Evolutionary conservation across 2,888 invertebrate species (phyloP).

Genomic region (Cryptocephalus moraei): DNA sequence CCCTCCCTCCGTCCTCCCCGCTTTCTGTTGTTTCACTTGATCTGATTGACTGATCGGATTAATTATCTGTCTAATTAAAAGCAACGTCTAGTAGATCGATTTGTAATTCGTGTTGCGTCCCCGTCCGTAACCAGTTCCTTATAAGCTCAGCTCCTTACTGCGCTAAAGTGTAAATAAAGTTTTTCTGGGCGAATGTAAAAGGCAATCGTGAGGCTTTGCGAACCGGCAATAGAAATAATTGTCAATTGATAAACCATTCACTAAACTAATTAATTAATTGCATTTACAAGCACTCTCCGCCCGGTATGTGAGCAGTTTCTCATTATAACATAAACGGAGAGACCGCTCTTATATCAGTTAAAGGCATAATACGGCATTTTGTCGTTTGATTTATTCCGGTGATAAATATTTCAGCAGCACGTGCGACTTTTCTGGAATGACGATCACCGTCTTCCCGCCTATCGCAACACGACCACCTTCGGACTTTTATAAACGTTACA

Average conservation of each 20-base stretch:
- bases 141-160: conserved; percentile 29
- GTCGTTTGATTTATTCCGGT: conserved; percentile 22
- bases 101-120: conserved; percentile 31
- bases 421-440: conserved; percentile 19
- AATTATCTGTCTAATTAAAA: conserved; percentile 37
- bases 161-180: conserved; percentile 36
- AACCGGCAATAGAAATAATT: conserved; percentile 32
- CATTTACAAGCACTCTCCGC: conserved; percentile 21
- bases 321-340: conserved; percentile 24
- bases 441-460: conserved; percentile 7
- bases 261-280: conserved; percentile 38
- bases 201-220: conserved; percentile 24
- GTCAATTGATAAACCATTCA: conserved; percentile 35
- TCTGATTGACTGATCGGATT: conserved; percentile 37
- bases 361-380: conserved; percentile 1
- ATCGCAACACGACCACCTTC: conserved; percentile 3
- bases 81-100: conserved; percentile 21
- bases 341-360: not conserved
- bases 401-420: conserved; percentile 23
- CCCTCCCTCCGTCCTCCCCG: conserved; percentile 20
- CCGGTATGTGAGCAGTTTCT: conserved; percentile 24
- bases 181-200: conserved; percentile 32
- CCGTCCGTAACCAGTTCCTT: conserved; percentile 26
- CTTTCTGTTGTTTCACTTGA: conserved; percentile 18
- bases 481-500: too few relatives aligned